phyloP scores from a whole-genome alignment of 2,797 vertebrate genomes.

The Merluccius polli region DNA sequence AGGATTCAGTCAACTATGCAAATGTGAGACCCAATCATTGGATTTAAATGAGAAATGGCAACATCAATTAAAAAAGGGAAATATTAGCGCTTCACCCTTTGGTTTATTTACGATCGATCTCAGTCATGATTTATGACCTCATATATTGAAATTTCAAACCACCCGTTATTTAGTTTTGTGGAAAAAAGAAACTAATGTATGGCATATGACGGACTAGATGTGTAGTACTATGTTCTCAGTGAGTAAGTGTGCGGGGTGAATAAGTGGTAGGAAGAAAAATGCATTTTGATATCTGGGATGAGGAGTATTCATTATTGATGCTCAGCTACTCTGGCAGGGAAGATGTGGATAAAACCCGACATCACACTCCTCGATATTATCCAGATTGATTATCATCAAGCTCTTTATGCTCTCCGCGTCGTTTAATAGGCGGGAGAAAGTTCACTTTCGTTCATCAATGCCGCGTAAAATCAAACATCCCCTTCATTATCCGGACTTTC shows the following conservation, averaged over 20 bases:
- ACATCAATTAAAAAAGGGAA: slow-evolving; percentile 9
- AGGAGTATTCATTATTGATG: slow-evolving; percentile 61
- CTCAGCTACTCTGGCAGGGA: slow-evolving; percentile 21
- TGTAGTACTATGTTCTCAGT: slow-evolving; percentile 37
- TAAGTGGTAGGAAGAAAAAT: slow-evolving; percentile 58
- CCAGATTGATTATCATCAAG: no score
- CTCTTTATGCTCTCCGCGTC: background rate
- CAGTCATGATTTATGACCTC: slow-evolving; percentile 25
- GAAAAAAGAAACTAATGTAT: slow-evolving; percentile 7
- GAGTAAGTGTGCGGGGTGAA: background rate
- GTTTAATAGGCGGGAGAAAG: background rate
- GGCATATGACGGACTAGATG: slow-evolving; percentile 31
- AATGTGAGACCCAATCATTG: slow-evolving; percentile 34
- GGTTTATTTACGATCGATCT: slow-evolving; percentile 22
- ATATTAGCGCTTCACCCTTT: background rate
- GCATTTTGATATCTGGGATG: slow-evolving; percentile 55
- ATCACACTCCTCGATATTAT: no score
- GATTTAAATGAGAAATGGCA: slow-evolving; percentile 34
- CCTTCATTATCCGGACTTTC: background rate
- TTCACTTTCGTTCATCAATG: background rate
- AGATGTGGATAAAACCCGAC: slow-evolving; percentile 4
- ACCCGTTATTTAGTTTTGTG: slow-evolving; percentile 23
- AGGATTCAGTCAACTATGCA: slow-evolving; percentile 56
- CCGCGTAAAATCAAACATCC: background rate
- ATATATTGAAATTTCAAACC: slow-evolving; percentile 28